A percentile compares a stretch with the other conserved stretches of the same genome.
These are phyloP conservation scores for Melanocharis versteri DNA, from an alignment of 2,113 vertebrate genomes.

Conservation along the genomic window DNA sequence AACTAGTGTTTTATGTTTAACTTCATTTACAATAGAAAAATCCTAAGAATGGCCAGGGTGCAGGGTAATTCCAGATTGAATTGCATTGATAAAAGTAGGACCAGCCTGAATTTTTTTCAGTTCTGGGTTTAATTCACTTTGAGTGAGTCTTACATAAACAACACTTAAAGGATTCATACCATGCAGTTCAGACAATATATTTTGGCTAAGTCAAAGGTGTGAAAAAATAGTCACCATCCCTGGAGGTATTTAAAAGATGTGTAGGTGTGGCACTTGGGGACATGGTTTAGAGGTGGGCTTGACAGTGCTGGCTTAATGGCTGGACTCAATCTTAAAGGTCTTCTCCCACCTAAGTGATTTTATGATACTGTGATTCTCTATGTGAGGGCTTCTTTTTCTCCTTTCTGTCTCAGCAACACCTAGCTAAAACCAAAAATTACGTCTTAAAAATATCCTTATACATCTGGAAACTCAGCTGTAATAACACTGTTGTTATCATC, in stretches of 20 bases:
- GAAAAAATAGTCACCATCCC: neutral
- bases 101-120: neutral
- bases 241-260: neutral
- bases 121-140: neutral
- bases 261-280: neutral
- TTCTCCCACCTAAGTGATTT: neutral
- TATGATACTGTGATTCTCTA: neutral
- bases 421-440: neutral
- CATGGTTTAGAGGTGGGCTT: neutral
- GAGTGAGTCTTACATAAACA: neutral
- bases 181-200: neutral
- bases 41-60: neutral
- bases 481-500: neutral
- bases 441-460: neutral
- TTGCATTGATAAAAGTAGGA: neutral
- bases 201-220: neutral
- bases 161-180: neutral
- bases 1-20: neutral
- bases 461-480: neutral
- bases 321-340: neutral
- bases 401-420: neutral
- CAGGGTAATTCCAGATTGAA: neutral
- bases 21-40: neutral
- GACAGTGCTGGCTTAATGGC: neutral
- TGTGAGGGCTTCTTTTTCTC: neutral